Percentiles rank a stretch among this genome's conserved stretches.
phyloP scores from a whole-genome alignment of 2,113 vertebrate species.

The Sarotherodon lohbergeri region DNA sequence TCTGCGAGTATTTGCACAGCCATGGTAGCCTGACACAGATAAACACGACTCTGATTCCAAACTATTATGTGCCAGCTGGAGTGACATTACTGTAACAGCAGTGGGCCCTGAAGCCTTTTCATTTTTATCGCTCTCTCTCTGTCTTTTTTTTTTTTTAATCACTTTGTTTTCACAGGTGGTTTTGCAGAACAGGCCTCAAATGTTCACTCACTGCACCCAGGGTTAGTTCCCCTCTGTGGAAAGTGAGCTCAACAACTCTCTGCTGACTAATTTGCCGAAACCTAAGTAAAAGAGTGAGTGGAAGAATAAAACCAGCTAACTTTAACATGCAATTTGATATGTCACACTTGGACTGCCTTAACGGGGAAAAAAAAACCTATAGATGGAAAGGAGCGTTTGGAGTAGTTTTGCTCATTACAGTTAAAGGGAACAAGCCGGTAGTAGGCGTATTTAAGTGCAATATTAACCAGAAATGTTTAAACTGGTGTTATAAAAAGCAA shows the following conservation, averaged over 20 bases:
- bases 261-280: background rate
- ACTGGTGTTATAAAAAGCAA: background rate
- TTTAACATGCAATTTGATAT: background rate
- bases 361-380: fast-evolving
- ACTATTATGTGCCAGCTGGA: background rate
- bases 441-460: background rate
- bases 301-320: background rate
- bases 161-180: conserved; percentile 61
- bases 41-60: conserved; percentile 28
- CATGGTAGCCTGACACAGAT: background rate
- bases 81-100: background rate
- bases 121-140: no score
- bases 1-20: conserved; percentile 16
- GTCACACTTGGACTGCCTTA: background rate
- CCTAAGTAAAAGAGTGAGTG: background rate
- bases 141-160: background rate
- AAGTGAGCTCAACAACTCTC: background rate
- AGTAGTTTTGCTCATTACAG: no score
- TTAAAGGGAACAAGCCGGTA: background rate
- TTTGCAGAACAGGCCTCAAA: background rate
- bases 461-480: background rate
- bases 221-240: background rate
- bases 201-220: background rate
- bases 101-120: background rate
- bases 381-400: background rate